phyloP scores from a whole-genome alignment of 2,797 vertebrate genomes.

The Monodelphis domestica region DNA sequence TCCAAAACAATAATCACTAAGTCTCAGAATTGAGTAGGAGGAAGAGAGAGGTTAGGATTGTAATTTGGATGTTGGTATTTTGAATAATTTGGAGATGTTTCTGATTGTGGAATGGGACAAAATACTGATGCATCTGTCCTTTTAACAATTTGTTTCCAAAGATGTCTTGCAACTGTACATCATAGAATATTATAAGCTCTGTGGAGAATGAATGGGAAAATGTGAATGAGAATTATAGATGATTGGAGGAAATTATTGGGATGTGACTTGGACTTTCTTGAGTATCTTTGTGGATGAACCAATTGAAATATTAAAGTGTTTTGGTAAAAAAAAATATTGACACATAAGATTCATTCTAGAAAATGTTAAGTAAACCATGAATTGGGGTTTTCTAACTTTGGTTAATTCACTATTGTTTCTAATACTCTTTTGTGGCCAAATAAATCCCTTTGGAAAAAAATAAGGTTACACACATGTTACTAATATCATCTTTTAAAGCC shows the following conservation, averaged over 20 bases:
- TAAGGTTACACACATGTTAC: constrained; percentile 57
- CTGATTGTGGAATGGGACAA: background rate
- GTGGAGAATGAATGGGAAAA: background rate
- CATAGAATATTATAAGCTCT: background rate
- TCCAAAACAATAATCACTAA: background rate
- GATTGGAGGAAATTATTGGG: background rate
- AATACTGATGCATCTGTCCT: background rate
- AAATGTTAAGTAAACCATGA: constrained; percentile 50
- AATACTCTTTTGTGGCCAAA: constrained; percentile 33
- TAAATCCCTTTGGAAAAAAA: constrained; percentile 61
- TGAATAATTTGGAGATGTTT: background rate
- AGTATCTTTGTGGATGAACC: background rate
- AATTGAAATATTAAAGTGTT: background rate
- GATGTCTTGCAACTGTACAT: background rate
- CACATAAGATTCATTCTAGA: background rate
- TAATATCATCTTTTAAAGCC: constrained; percentile 49
- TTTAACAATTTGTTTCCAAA: background rate
- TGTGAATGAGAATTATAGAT: background rate
- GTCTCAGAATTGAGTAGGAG: too few relatives aligned
- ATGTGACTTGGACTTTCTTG: background rate
- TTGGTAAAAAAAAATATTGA: background rate
- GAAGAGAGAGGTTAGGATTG: too few relatives aligned
- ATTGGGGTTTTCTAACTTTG: constrained; percentile 33
- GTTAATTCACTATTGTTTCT: constrained; percentile 58
- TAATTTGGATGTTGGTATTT: background rate